Base-by-base conservation (phyloP, 2,797 vertebrate species). In the Channa striata region DNA sequence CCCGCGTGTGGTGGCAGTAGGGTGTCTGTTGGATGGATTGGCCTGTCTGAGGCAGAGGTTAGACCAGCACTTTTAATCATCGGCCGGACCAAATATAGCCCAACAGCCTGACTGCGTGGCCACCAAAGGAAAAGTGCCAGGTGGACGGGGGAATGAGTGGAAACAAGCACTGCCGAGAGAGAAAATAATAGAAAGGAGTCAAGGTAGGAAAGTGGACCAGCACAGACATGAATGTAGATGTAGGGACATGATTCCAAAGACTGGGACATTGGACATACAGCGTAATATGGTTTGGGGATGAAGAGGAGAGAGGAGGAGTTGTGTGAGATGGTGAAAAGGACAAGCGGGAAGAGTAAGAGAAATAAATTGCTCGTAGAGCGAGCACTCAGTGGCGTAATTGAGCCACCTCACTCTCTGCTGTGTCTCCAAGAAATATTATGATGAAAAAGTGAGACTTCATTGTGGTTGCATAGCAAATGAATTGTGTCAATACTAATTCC, bases 21-120 rank as follows among this genome's bases (percentile, higher is more conserved):
- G 93, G 85, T 90, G 92, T 93, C 93, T 90, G 89, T 80, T 89
- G 91, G 92, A 95, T 94, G 93, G 93, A 95, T 94, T 91, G 93
- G 91, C 87, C 93, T 94, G 94, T 94, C 94, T 93, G 87, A 91
- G 74, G 84, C 87, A 82, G 91, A 89, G 92, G 94, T 93, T 94
- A 93, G 91, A 92, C 87, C 90, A 90, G 86, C 87, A 81, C 93
- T 93, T 94, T 95, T 94, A 94, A 94, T 95, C 94, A 95, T 94
- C 87, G 19, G 72, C 74, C 37, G 52, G 86, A 90, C 93, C 94
- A 94, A 93, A 94, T 94, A 93, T 94, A 95, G 91, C 89, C 91
- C 75, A 82, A 48, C 74, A 51, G 80, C 83, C 82, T 87, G 84
- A 82, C 79, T 74, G 66, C 51, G 1, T 69, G 84, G 77, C 75